Evolutionary conservation across 2,888 invertebrate species (phyloP).

Genomic region (Criorhina ranunculi): DNA sequence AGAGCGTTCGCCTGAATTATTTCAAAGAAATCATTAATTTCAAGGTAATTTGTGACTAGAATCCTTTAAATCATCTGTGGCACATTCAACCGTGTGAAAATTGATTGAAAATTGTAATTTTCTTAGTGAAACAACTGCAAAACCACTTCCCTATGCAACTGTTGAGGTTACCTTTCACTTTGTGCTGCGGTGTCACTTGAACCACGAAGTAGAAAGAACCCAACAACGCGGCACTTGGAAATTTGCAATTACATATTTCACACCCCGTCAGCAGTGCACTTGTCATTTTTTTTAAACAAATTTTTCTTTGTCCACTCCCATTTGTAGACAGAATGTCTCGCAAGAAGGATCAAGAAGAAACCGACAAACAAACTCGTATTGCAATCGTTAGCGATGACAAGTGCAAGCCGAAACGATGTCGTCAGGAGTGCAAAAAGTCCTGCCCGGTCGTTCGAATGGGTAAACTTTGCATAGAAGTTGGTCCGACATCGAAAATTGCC

Average conservation of each 20-base stretch:
- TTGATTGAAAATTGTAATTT: neutral
- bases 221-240: conserved; percentile 72
- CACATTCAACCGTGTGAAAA: neutral
- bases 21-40: conserved; percentile 79
- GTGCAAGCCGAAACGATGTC: conserved; percentile 99
- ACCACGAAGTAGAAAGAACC: conserved; percentile 21
- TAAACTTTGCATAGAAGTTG: conserved; percentile 99
- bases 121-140: neutral
- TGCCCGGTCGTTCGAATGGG: conserved; percentile 99
- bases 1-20: conserved; percentile 82
- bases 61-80: neutral
- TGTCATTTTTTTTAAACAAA: neutral
- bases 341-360: conserved; percentile 91
- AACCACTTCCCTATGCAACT: neutral
- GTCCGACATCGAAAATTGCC: conserved; percentile 97
- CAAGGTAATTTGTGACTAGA: conserved; percentile 46
- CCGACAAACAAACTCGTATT: conserved; percentile 97
- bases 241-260: conserved; percentile 50
- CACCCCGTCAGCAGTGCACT: neutral
- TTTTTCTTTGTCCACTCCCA: neutral
- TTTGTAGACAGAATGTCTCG: conserved; percentile 86
- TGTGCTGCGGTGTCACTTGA: conserved; percentile 63
- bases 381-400: conserved; percentile 99
- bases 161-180: conserved; percentile 73
- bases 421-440: conserved; percentile 99